Evolutionary conservation across 2,888 invertebrate species (phyloP).

Genomic region (Alentia gelatinosa): DNA sequence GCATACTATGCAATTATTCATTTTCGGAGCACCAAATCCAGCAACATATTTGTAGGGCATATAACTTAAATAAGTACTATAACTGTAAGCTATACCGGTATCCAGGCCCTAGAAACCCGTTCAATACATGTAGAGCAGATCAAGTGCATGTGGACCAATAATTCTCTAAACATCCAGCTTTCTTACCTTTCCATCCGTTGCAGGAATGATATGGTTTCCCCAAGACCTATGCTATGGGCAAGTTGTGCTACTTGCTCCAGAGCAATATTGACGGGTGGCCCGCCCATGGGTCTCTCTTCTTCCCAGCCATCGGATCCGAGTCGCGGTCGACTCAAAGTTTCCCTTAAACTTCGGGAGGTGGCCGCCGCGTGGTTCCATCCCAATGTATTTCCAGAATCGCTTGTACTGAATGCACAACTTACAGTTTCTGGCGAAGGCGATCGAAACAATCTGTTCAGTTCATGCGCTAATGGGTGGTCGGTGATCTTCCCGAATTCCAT

Average conservation of each 20-base stretch:
- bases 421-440: too few species aligned
- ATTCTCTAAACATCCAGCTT: too few species aligned
- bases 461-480: background rate
- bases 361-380: background rate
- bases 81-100: too few species aligned
- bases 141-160: too few species aligned
- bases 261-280: background rate
- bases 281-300: background rate
- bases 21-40: too few species aligned
- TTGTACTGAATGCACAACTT: too few species aligned
- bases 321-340: background rate
- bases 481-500: background rate
- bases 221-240: background rate
- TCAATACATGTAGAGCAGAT: too few species aligned
- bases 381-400: too few species aligned
- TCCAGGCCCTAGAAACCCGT: too few species aligned
- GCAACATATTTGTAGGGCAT: too few species aligned
- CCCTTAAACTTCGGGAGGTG: background rate
- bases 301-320: background rate
- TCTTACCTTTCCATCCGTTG: background rate
- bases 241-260: background rate
- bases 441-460: background rate
- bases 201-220: background rate
- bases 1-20: too few species aligned
- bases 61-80: too few species aligned